Conservation (phyloP, 1,140 invertebrate genomes). For the Temnothorax nylanderi region DNA sequence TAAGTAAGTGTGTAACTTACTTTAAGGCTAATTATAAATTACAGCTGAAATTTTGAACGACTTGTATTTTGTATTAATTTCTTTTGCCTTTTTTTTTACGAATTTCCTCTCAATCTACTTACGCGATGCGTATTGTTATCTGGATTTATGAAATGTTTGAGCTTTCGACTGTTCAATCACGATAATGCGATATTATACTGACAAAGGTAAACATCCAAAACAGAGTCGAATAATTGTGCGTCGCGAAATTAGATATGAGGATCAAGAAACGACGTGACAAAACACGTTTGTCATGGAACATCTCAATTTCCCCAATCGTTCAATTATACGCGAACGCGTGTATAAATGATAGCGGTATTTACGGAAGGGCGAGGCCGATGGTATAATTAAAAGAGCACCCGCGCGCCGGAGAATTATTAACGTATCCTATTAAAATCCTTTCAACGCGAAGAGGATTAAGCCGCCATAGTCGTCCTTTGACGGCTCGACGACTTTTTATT, state of each 20-base stretch:
- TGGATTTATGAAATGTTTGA: background rate
- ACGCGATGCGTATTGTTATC: background rate
- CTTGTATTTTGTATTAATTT: background rate
- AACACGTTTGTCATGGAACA: background rate
- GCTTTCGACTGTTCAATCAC: background rate
- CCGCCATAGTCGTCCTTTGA: conserved; percentile 32
- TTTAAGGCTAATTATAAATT: background rate
- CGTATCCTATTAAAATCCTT: conserved; percentile 57
- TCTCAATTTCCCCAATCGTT: background rate
- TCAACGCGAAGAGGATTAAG: conserved; percentile 47
- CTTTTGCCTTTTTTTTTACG: background rate
- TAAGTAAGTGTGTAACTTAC: no score
- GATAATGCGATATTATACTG: background rate
- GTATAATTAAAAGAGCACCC: conserved; percentile 43
- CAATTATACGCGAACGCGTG: background rate
- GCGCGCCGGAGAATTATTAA: conserved; percentile 32
- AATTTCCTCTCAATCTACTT: background rate
- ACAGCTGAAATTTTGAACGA: background rate
- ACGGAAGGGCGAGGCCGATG: background rate
- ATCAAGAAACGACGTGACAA: background rate
- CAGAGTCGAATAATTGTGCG: conserved; percentile 17
- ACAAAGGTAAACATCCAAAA: conserved; percentile 19
- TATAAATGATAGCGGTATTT: conserved; percentile 18
- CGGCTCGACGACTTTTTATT: conserved; percentile 31
- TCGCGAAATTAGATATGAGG: background rate